These are phyloP conservation scores for Ceriagrion tenellum DNA, from an alignment of 2,888 invertebrate genomes.

Conservation along the genomic window DNA sequence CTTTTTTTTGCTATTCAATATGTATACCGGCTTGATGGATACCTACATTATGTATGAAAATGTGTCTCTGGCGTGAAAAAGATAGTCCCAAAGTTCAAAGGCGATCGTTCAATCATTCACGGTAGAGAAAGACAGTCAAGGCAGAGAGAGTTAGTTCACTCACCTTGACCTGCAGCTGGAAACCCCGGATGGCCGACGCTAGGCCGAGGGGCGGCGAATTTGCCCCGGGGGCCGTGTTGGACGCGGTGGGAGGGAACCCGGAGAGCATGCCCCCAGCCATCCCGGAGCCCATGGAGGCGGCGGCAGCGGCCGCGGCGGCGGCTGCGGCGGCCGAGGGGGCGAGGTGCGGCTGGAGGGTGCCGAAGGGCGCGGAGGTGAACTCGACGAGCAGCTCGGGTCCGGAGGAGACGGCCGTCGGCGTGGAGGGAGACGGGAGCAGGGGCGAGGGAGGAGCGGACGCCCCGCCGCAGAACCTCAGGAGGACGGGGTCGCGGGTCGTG, in stretches of 20 bases:
- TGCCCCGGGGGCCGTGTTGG: slow-evolving; percentile 37
- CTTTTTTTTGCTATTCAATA: no score
- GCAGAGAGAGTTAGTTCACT: background rate
- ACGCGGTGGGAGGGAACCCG: slow-evolving; percentile 70
- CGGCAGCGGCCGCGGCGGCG: slow-evolving; percentile 69
- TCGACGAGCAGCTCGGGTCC: slow-evolving; percentile 93
- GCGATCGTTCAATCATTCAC: no score
- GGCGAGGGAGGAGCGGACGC: slow-evolving; percentile 92
- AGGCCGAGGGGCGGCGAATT: background rate
- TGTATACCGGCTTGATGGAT: no score
- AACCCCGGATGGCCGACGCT: slow-evolving; percentile 85
- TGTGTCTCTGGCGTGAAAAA: no score
- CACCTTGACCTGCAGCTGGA: slow-evolving; percentile 89
- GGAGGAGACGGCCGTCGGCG: slow-evolving; percentile 92
- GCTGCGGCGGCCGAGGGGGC: background rate
- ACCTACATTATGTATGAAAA: no score
- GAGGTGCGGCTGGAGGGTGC: slow-evolving; percentile 84
- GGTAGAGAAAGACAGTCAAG: background rate
- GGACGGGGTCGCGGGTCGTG: slow-evolving; percentile 91
- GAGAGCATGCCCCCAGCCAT: slow-evolving; percentile 85
- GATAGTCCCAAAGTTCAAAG: no score
- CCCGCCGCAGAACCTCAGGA: slow-evolving; percentile 94
- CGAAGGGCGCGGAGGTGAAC: slow-evolving; percentile 93
- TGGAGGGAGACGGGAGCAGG: slow-evolving; percentile 92
- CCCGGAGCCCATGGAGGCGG: background rate